Evolutionary conservation across 2,888 invertebrate species (phyloP), one percentile per base, ranked within the genome.

Genomic region (Encarsia formosa): DNA sequence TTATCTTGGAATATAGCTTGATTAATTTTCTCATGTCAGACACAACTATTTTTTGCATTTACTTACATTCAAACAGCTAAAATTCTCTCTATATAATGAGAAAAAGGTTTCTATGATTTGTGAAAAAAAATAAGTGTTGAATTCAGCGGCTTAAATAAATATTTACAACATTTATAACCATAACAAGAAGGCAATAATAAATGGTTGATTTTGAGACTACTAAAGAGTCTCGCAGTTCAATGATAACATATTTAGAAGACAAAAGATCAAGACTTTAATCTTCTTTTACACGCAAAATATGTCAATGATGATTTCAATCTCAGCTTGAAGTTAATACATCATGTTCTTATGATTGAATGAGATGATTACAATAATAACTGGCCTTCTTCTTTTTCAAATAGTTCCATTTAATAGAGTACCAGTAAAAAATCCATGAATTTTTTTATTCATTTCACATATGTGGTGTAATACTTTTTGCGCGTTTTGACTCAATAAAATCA

Each of bases 81-180:
- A 42, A 47, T 40, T 23, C 19, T 43, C 35, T 31, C 40, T 44
- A 44, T 4, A 38, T 26, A 26, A 26, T 26, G 23, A 37, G 34
- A 23, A 51, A 43, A 23, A 47, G n/a, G n/a, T 40, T n/a, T 41
- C 20, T 8, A 42, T 41, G 42, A 46, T 19, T 34, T 13, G 40
- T 42, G n/a, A 22, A 31, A 20, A 49, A 23, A 44, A 50, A 39
- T 49, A 35, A 52, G 44, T 50, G 42, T 39, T 46, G 15, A 46
- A 50, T 22, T 35, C 22, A 45, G 31, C 31, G 8, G 40, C 44
- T 57, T 49, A 54, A 53, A 60, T 54, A 55, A 34, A 60, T 60
- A 60, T 60, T 57, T 60, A 60, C 60, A 60, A 55, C 46, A 52
- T 37, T 53, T 39, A 44, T 31, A 52, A 48, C 37, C 38, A 44